Base-by-base conservation (phyloP, 2,888 invertebrate species). In the Thecophora atra region DNA sequence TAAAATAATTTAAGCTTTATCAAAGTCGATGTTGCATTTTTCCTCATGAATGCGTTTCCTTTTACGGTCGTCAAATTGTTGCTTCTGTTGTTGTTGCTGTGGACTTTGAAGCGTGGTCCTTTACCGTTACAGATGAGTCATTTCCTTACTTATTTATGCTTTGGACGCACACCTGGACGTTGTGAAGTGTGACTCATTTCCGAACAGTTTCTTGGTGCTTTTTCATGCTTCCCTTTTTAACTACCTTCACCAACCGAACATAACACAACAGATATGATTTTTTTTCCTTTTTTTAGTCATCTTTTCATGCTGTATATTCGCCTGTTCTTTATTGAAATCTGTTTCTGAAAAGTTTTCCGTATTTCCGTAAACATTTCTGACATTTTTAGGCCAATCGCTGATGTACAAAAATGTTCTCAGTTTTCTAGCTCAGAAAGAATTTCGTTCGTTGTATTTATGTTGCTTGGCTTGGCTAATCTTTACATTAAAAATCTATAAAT, bases 321-420 rank as follows among this genome's bases (percentile, higher is more conserved):
- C 26, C 13, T n/a, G n/a, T 56, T 67, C 37, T 30, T 67, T 67
- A 1, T 17, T 30, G 15, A 21, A 30, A 19, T 30, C 63, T n/a
- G 42, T 54, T 67, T 21, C 26, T 3, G 7, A 64, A 37, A 67
- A 54, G 52, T 54, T 67, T 21, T 54, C 21, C 54, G 52, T 24
- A 7, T 19, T 62, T 67, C 15, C 7, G 26, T 44, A 66, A 52
- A 52, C 52, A 66, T 42, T 19, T 58, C 28, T 47, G 47, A 69
- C 58, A 69, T 56, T 44, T 69, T 58, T 69, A 56, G 68, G 68
- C 68, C 68, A 69, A 60, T 42, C 47, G 5, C 52, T 66, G 28
- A 37, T 15, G 24, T 17, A 60, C 17, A 69, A 69, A 24, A 44
- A 47, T 51, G 11, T 21, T 54, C 21, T n/a, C 3, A 21, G 51